Percentiles rank a stretch among this genome's conserved stretches.
phyloP scores from a whole-genome alignment of 2,888 invertebrate genomes.

The Seladonia tumulorum region DNA sequence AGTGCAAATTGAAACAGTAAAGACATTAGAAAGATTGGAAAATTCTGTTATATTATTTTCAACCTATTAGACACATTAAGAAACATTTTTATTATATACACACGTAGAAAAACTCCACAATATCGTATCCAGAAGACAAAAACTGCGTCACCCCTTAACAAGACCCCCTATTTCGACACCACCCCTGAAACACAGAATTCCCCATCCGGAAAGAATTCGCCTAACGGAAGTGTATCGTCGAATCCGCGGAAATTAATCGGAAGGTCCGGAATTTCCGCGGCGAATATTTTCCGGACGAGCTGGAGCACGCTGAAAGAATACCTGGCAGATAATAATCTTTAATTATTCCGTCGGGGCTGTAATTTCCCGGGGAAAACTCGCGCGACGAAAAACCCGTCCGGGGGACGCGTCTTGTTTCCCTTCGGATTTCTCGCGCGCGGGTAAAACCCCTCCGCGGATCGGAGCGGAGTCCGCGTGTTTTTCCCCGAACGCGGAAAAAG shows the following conservation, averaged over 20 bases:
- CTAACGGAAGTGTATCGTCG: slow-evolving; percentile 12
- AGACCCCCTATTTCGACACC: background rate
- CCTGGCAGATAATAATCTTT: slow-evolving; percentile 56
- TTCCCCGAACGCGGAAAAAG: slow-evolving; percentile 42
- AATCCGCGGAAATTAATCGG: slow-evolving; percentile 39
- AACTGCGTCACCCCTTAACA: background rate
- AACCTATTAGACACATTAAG: no score
- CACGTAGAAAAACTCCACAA: no score
- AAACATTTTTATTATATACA: no score
- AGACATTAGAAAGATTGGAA: no score
- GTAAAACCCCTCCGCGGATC: background rate
- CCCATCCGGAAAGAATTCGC: background rate
- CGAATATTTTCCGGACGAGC: slow-evolving; percentile 25
- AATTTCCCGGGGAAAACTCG: slow-evolving; percentile 32
- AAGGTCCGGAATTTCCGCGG: slow-evolving; percentile 7
- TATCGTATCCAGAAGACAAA: no score
- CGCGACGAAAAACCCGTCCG: slow-evolving; percentile 14
- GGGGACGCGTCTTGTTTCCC: slow-evolving; percentile 13
- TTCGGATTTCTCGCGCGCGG: background rate
- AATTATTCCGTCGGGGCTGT: slow-evolving; percentile 46
- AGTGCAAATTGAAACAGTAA: no score
- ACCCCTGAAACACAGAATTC: background rate
- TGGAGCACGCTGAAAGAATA: slow-evolving; percentile 34
- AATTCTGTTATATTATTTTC: no score
- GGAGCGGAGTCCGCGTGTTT: slow-evolving; percentile 28